phyloP scores from a whole-genome alignment of 2,113 vertebrate species.

The Narcine bancroftii region DNA sequence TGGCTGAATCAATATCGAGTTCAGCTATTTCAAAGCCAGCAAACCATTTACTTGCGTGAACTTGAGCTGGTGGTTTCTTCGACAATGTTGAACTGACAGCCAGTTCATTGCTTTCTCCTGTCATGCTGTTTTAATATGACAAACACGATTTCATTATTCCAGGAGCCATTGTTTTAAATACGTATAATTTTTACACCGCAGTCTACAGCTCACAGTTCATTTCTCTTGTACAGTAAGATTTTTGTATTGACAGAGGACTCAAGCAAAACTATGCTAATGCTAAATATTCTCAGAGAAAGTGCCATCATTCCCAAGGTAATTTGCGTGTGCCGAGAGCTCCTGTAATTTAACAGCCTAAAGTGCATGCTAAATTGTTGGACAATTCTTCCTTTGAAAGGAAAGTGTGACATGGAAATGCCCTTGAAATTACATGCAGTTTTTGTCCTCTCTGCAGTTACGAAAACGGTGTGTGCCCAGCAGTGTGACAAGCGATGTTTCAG shows the following conservation, averaged over 20 bases:
- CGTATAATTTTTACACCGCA: not conserved
- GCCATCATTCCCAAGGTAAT: not conserved
- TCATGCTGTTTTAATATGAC: not conserved
- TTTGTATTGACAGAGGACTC: not conserved
- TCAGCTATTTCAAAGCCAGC: conserved; percentile 6
- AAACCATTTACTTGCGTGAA: not conserved
- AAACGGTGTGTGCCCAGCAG: conserved; percentile 90
- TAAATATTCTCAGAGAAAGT: not conserved
- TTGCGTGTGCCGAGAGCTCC: not conserved
- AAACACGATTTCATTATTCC: not conserved
- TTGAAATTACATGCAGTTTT: not conserved
- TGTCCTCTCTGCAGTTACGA: conserved; percentile 73
- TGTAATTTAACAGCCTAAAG: not conserved
- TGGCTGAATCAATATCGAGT: not conserved
- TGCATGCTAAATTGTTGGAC: not conserved
- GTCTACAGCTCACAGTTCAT: not conserved
- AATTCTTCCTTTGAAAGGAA: not conserved
- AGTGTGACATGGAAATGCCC: not conserved
- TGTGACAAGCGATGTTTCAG: conserved; percentile 92
- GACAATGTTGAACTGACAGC: not conserved
- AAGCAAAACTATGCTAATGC: not conserved
- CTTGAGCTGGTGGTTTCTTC: not conserved
- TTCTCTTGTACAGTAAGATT: not conserved
- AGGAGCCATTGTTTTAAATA: not conserved
- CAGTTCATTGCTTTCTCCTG: not conserved